Percentiles rank a stretch among this genome's conserved stretches.
Evolutionary conservation across 1,140 invertebrate species (phyloP).

Genomic region (Charaxes varanes): DNA sequence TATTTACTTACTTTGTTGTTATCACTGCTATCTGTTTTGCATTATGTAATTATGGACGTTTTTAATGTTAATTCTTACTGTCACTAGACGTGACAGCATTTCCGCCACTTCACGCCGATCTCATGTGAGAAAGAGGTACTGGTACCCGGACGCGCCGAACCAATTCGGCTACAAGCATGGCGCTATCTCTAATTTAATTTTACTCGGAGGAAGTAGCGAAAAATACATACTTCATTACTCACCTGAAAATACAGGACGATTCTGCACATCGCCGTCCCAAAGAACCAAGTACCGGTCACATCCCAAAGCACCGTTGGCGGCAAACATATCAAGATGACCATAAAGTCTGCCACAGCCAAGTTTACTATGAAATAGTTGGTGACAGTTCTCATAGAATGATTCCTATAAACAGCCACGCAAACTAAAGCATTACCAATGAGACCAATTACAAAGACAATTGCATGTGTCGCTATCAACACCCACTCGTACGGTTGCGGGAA

Average conservation of each 20-base stretch:
- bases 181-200: too few species aligned
- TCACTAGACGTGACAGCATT: too few species aligned
- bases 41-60: too few species aligned
- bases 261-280: conserved; percentile 88
- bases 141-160: too few species aligned
- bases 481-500: conserved; percentile 78
- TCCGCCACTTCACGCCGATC: too few species aligned
- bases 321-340: conserved; percentile 92
- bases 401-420: conserved; percentile 89
- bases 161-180: too few species aligned
- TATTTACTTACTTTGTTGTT: too few species aligned
- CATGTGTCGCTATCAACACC: conserved; percentile 81
- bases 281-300: conserved; percentile 93
- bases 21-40: too few species aligned
- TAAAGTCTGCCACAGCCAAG: conserved; percentile 91
- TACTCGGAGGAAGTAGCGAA: too few species aligned
- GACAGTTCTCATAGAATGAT: conserved; percentile 90
- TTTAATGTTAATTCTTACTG: too few species aligned
- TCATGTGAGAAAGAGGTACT: too few species aligned
- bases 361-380: conserved; percentile 97
- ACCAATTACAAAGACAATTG: conserved; percentile 84
- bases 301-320: conserved; percentile 92
- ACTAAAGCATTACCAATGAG: conserved; percentile 92
- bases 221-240: too few species aligned
- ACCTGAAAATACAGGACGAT: conserved; percentile 91